These are phyloP conservation scores for Reticulitermes lucifugus DNA, from an alignment of 2,888 invertebrate genomes.

Conservation along the genomic window DNA sequence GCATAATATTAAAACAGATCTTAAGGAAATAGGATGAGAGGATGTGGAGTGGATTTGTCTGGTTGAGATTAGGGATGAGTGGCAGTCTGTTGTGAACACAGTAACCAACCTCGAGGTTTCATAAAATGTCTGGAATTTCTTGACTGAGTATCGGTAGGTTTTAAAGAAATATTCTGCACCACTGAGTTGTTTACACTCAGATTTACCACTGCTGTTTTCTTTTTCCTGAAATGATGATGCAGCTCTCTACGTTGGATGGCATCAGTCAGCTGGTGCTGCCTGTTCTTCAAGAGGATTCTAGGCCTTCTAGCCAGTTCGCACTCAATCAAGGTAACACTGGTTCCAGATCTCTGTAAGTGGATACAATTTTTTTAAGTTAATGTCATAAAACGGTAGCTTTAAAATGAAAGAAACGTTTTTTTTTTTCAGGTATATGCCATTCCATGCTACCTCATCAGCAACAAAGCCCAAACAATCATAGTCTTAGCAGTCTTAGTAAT, in stretches of 20 bases:
- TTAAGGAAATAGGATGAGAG: too few species aligned
- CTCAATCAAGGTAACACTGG: slow-evolving; percentile 29
- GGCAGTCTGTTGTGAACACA: too few species aligned
- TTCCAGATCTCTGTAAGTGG: neutral
- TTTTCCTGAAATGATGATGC: neutral
- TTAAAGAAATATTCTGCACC: too few species aligned
- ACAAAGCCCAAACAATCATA: slow-evolving; percentile 2
- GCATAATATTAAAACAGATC: too few species aligned
- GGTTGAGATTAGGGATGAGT: too few species aligned
- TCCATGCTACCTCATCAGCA: slow-evolving; percentile 8
- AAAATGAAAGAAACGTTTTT: neutral
- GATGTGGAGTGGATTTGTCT: too few species aligned
- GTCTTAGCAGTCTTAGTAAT: neutral
- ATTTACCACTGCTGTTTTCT: neutral
- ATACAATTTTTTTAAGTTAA: too few species aligned
- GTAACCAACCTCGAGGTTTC: too few species aligned
- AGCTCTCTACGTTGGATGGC: slow-evolving; percentile 43
- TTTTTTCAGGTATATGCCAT: slow-evolving; percentile 25
- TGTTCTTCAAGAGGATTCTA: slow-evolving; percentile 46
- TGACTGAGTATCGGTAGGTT: too few species aligned
- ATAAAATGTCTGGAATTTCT: too few species aligned
- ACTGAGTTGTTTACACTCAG: neutral
- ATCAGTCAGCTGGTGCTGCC: slow-evolving; percentile 45
- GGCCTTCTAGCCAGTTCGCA: slow-evolving; percentile 37
- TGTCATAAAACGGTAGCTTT: neutral